Base-by-base conservation (phyloP, 2,797 vertebrate genomes). In the Eremophila alpestris region DNA sequence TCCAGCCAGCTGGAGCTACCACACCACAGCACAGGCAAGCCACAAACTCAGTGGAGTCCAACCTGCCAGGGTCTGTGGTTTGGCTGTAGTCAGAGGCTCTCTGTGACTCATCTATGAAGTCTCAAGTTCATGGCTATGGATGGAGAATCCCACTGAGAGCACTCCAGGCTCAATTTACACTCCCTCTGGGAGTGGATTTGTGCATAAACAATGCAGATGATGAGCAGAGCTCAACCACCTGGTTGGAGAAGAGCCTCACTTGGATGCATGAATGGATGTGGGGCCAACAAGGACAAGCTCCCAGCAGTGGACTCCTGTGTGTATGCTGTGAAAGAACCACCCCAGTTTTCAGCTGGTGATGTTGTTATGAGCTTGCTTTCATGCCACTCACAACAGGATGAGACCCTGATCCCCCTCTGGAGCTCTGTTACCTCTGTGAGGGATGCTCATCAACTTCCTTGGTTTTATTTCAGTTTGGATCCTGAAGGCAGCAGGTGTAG, bases 51-150 rank as follows among this genome's bases (percentile, higher is more conserved):
- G 67, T 26, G 32, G 46, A 71, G 56, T 63, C 40, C 5, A 12
- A 11, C 52, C 56, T 63, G 38, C 87, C 79, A 89, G 56, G 54
- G 56, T 32, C 83, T 74, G 82, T 23, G 87, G 87, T 81, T 91
- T 92, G 94, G 91, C 84, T 85, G 60, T 46, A 91, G 84, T 54
- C 75, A 91, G 71, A 90, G 46, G 52, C 56, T 87, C 75, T 43
- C 78, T 63, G 32, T 96, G 93, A 96, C 64, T 94, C 87, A 94
- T 64, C 60, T 79, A 52, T 0, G 0, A 38, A 82, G 54, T 18
- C 60, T 87, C 17, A 67, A 80, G 41, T 89, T 85, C 87, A 71
- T 0, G 2, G 48, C 78, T 89, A 41, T 0, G 13, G 81, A 76
- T 77, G 27, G 32, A 95, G 78, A 38, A 46, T 70, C 41, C 68